phyloP scores from a whole-genome alignment of 1,140 invertebrate species.

The Cydia pomonella region DNA sequence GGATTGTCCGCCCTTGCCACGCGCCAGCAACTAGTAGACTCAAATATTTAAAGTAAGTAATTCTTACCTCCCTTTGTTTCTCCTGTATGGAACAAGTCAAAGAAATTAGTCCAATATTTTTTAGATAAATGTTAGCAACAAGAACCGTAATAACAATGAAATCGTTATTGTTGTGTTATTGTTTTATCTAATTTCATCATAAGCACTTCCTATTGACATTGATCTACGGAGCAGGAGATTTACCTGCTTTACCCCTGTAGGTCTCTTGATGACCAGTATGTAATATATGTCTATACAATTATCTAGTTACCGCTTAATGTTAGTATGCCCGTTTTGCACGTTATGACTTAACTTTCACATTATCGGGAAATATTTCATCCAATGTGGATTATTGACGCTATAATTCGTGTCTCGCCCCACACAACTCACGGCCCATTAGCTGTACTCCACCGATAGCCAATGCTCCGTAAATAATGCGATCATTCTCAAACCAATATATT shows the following conservation, averaged over 20 bases:
- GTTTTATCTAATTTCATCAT: too few species aligned
- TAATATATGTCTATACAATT: too few species aligned
- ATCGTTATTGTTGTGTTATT: too few species aligned
- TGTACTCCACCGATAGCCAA: constrained; percentile 48
- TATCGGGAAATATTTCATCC: too few species aligned
- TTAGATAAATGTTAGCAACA: background rate
- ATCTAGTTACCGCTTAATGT: too few species aligned
- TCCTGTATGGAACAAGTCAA: background rate
- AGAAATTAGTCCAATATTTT: background rate
- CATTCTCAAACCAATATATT: constrained; percentile 35
- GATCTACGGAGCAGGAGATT: too few species aligned
- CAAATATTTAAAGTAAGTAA: constrained; percentile 3
- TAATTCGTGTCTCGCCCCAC: constrained; percentile 41
- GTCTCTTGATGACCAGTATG: too few species aligned
- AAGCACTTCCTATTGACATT: too few species aligned
- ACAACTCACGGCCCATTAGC: constrained; percentile 47
- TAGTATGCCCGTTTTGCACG: too few species aligned
- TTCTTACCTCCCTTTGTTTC: constrained; percentile 1
- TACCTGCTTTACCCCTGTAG: too few species aligned
- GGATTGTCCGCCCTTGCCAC: constrained; percentile 11
- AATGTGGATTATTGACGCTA: background rate
- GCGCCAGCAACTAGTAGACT: constrained; percentile 1
- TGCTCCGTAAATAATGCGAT: constrained; percentile 62
- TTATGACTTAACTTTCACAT: too few species aligned
- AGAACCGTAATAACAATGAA: too few species aligned